Base-by-base conservation (phyloP, 2,888 invertebrate genomes). In the Apamea monoglypha region DNA sequence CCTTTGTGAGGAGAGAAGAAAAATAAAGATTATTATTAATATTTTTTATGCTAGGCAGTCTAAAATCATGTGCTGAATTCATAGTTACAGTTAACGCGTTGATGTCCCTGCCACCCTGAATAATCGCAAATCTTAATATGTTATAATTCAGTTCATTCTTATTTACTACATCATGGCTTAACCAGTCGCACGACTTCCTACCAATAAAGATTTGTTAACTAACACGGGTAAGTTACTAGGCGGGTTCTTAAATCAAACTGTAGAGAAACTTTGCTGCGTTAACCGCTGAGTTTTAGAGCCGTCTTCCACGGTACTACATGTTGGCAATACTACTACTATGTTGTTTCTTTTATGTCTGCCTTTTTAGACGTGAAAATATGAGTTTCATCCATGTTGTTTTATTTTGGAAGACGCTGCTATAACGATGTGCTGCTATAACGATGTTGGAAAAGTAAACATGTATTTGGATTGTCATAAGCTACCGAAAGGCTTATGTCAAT, bases 171-270 rank as follows among this genome's bases (percentile, higher is more conserved):
- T 53, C 29, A 40, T n/a, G 50, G 40, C 14, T 36, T 18, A 69
- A 61, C 25, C 66, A 74, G 82, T 76, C 16, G 12, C 53, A 68
- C 69, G 82, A 76, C 79, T 72, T 71, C 63, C 73, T 25, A 68
- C 61, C 40, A 78, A 84, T 69, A 76, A 85, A 87, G 86, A 90
- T 91, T 91, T 89, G 88, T 86, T 90, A 90, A 90, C 88, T 86
- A 88, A 87, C 89, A 80, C 74, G 70, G 77, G 70, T 83, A 84
- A 82, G 59, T 73, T 84, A 84, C 82, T 79, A 84, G 74, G 79
- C 78, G 86, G 83, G 90, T 91, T 92, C 91, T 90, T 91, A 93
- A 92, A 92, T 92, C 91, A 92, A 92, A 92, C 88, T 89, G 87
- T 82, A 89, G 85, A 83, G 81, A 87, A 93, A 92, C 90, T 92